Base-by-base conservation (phyloP, 1,140 invertebrate genomes). In the Calosoma granatense region DNA sequence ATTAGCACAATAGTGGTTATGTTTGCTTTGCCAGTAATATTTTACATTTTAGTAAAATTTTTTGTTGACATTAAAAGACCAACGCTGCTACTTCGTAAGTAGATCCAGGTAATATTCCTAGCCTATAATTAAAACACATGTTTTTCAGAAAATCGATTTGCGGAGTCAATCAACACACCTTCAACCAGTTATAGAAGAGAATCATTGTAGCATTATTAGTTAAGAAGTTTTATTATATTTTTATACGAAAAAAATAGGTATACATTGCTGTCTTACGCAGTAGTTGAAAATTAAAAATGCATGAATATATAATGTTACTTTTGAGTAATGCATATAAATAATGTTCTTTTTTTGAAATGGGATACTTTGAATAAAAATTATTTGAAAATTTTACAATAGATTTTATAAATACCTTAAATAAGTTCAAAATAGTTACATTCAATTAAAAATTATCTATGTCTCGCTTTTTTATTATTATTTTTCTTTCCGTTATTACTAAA, bases 401-500 rank as follows among this genome's bases (percentile, higher is more conserved):
- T n/a, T n/a, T n/a, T n/a, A n/a, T n/a, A n/a, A n/a, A n/a, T n/a
- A n/a, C n/a, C n/a, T n/a, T n/a, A n/a, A n/a, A n/a, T n/a, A n/a
- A n/a, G n/a, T n/a, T n/a, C n/a, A n/a, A n/a, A n/a, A n/a, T n/a
- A n/a, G n/a, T n/a, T n/a, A n/a, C n/a, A n/a, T n/a, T n/a, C n/a
- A n/a, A n/a, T n/a, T 36, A n/a, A 47, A 61, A 63, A 70, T 78
- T 82, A 86, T 73, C 83, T 79, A 69, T 84, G 82, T 66, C 82
- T 79, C 6, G 83, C 81, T 72, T 83, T 81, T 66, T 86, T 86
- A 64, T 80, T 84, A 66, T 70, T 78, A 65, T 72, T 83, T 66
- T 84, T 86, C 67, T 85, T 86, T 11, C 79, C 77, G 67, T 73
- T 83, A 61, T 74, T 80, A 56, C 71, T 72, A 57, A 75, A 78